These are phyloP conservation scores for Platichthys flesus DNA, from an alignment of 2,113 vertebrate genomes.

Conservation along the genomic window DNA sequence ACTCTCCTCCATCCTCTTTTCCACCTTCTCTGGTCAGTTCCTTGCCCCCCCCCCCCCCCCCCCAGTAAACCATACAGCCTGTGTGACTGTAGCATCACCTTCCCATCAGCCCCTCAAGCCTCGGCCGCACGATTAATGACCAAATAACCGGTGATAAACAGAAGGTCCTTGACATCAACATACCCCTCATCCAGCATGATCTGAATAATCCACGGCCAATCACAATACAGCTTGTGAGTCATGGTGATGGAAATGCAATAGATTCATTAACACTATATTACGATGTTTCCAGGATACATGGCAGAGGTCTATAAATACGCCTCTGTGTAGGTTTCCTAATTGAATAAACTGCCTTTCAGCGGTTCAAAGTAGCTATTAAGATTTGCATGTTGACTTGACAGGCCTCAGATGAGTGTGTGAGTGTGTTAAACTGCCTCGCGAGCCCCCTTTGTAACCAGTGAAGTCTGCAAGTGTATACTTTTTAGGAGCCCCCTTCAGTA, in stretches of 20 bases:
- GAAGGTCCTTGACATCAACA: slow-evolving; percentile 2
- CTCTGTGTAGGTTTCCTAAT: slow-evolving; percentile 38
- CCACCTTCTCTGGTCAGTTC: background rate
- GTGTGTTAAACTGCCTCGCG: slow-evolving; percentile 61
- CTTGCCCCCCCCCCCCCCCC: too few relatives aligned
- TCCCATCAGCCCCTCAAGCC: background rate
- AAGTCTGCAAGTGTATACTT: slow-evolving; percentile 66
- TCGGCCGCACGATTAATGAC: background rate
- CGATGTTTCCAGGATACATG: slow-evolving; percentile 5
- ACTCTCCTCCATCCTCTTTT: slow-evolving; percentile 64
- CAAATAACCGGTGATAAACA: slow-evolving; percentile 14
- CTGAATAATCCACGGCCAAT: background rate
- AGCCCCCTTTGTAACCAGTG: slow-evolving; percentile 61
- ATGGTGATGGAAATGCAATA: slow-evolving; percentile 3
- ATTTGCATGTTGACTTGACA: slow-evolving; percentile 61
- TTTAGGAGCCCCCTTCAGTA: slow-evolving; percentile 67
- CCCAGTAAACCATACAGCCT: background rate
- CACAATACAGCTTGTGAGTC: background rate
- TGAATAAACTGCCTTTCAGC: slow-evolving; percentile 31
- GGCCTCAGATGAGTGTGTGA: slow-evolving; percentile 62
- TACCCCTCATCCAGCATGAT: background rate
- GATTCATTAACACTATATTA: slow-evolving; percentile 2
- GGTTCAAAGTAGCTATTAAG: slow-evolving; percentile 37
- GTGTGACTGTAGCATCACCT: background rate
- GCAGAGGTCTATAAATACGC: slow-evolving; percentile 20